phyloP scores from a whole-genome alignment of 2,888 invertebrate genomes.

The Nephrocerus scutellatus region DNA sequence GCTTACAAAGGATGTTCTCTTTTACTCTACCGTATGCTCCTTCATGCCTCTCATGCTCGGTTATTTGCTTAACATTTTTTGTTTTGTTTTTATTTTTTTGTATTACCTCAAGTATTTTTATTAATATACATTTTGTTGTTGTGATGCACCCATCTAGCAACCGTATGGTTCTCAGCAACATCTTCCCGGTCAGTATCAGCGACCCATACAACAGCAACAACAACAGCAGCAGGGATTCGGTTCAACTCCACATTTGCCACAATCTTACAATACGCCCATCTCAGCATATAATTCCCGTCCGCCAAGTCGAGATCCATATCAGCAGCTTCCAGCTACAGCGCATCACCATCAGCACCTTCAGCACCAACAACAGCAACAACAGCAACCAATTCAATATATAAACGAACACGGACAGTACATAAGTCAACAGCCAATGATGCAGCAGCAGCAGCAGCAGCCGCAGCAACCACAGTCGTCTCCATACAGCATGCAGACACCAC shows the following conservation, averaged over 20 bases:
- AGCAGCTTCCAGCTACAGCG: too few species aligned
- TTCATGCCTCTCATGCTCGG: constrained; percentile 5
- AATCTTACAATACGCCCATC: constrained; percentile 36
- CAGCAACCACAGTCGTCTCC: constrained; percentile 18
- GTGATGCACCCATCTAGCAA: constrained; percentile 37
- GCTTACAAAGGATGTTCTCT: constrained; percentile 15
- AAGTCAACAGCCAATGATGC: constrained; percentile 45
- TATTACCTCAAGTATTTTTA: constrained; percentile 7
- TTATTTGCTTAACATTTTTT: constrained; percentile 5
- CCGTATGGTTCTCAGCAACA: constrained; percentile 53
- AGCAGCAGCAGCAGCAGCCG: constrained; percentile 47
- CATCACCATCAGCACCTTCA: constrained; percentile 30
- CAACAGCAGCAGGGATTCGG: constrained; percentile 39
- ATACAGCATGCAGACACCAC: constrained; percentile 21
- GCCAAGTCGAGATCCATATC: constrained; percentile 45
- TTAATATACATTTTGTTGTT: constrained; percentile 16
- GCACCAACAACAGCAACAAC: constrained; percentile 32
- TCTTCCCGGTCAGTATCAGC: constrained; percentile 48
- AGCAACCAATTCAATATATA: constrained; percentile 46
- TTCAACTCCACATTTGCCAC: constrained; percentile 46
- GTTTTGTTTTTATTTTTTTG: constrained; percentile 12
- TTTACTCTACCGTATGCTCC: constrained; percentile 9
- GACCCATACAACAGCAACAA: constrained; percentile 42
- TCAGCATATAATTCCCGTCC: constrained; percentile 43
- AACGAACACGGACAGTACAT: constrained; percentile 46